Evolutionary conservation across 2,888 invertebrate species (phyloP), one percentile per base, ranked within the genome.

Genomic region (Pyrochroa serraticornis): DNA sequence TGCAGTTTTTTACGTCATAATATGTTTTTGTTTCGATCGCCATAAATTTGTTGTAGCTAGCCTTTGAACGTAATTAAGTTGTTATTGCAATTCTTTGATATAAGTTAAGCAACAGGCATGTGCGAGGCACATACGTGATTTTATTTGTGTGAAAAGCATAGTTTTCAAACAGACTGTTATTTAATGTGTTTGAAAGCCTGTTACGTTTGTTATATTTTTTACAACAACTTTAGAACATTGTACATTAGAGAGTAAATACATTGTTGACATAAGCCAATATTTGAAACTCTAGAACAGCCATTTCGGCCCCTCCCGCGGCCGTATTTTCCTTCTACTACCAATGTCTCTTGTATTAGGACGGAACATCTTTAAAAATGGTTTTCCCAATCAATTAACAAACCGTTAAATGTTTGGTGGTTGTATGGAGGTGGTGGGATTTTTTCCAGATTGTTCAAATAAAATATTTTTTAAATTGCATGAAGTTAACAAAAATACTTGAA

Each of bases 201-300:
- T 53, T 48, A 45, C 34, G 3, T 64, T 66, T 66, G 64, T 67
- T 65, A 64, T 60, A 52, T 53, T 70, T 70, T 68, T 69, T 71
- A 67, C 67, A 66, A 48, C 66, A 61, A 47, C 54, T 8, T 51
- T 63, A 60, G 63, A 62, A 63, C 48, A 62, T 65, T 71, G 71
- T 72, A 68, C 64, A 66, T 65, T 69, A 67, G 63, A 67, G 61
- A 64, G 66, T 59, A 68, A 70, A 68, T 70, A 42, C 39, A 54
- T 41, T 7, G 43, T 22, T 42, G 39, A 36, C 41, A 47, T 54
- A 42, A 52, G 39, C 8, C 9, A 36, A 44, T 32, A 41, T 38
- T 35, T n/a, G n/a, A n/a, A n/a, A n/a, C n/a, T n/a, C n/a, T n/a
- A n/a, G n/a, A n/a, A n/a, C n/a, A n/a, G n/a, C n/a, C n/a, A n/a